Base-by-base conservation (phyloP, 2,797 vertebrate species). In the Vireo griseus region DNA sequence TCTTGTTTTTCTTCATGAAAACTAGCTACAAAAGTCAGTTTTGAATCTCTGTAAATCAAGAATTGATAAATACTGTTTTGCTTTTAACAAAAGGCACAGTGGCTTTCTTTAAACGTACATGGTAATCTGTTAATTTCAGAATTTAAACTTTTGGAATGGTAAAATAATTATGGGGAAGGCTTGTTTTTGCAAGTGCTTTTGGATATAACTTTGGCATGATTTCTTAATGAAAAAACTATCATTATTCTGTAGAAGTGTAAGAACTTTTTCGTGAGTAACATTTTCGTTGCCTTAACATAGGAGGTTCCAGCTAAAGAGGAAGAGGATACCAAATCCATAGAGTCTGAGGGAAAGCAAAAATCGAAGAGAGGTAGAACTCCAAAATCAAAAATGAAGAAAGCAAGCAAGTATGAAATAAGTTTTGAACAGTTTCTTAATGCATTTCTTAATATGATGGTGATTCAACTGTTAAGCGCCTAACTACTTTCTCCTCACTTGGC, bases 361-460 rank as follows among this genome's bases (percentile, higher is more conserved):
- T 77, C 33, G 91, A 97, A 95, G 93, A 96, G 91, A 95, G 95
- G 88, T 44, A 95, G 90, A 91, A 72, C 96, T 92, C 55, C 97
- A 55, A 98, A 98, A 95, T 86, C 95, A 62, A 98, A 97, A 97
- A 96, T 90, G 91, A 97, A 97, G 68, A 96, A 96, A 96, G 77
- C 97, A 58, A 97, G 97, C 91, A 99, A 97, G 99, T 99, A 98
- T 92, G 95, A 73, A 63, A 55, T 77, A 35, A 9, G 52, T 52
- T 83, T 19, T 55, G n/a, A 6, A 21, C 14, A 42, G 15, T 75
- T 42, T 1, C 54, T 35, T 35, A 35, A 35, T 54, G 35, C 16
- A 25, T 61, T 31, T 68, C 37, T 80, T 90, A 44, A 28, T 63
- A 35, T 47, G n/a, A 13, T 62, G 35, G 18, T 21, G 17, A n/a